These are phyloP conservation scores for Cartodere bifasciata DNA, from an alignment of 2,888 invertebrate genomes.

Conservation along the genomic window DNA sequence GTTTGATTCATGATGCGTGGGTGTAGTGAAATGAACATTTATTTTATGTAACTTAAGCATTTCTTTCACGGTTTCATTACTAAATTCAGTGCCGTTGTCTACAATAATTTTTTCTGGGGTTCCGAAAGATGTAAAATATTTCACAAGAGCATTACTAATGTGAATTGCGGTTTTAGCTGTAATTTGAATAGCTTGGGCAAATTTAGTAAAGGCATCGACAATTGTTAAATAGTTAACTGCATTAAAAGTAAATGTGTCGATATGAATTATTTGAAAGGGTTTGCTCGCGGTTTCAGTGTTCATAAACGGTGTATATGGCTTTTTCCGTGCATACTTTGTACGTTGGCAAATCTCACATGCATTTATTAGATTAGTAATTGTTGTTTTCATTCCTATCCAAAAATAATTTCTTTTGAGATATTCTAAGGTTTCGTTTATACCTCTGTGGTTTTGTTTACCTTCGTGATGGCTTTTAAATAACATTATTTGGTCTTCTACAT, in stretches of 20 bases:
- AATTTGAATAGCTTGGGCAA: slow-evolving; percentile 10
- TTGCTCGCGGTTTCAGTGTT: slow-evolving; percentile 9
- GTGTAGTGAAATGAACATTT: slow-evolving; percentile 5
- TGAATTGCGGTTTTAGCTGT: slow-evolving; percentile 6
- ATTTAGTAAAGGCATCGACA: slow-evolving; percentile 12
- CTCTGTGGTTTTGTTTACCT: slow-evolving; percentile 7
- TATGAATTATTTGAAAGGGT: slow-evolving; percentile 11
- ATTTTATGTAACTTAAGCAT: slow-evolving; percentile 1
- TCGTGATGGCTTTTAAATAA: slow-evolving; percentile 8
- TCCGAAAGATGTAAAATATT: slow-evolving; percentile 11
- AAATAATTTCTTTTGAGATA: slow-evolving; percentile 8
- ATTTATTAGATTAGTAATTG: slow-evolving; percentile 2
- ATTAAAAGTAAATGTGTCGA: slow-evolving; percentile 10
- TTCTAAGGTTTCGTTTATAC: slow-evolving; percentile 6
- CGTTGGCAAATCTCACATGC: slow-evolving; percentile 7
- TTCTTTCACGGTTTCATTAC: slow-evolving; percentile 3
- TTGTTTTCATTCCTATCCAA: slow-evolving; percentile 8
- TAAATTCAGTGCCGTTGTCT: slow-evolving; percentile 13
- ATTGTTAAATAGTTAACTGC: slow-evolving; percentile 10
- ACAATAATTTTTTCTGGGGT: slow-evolving; percentile 10
- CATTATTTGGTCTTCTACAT: slow-evolving; percentile 6
- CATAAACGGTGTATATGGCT: slow-evolving; percentile 5
- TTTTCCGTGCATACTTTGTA: slow-evolving; percentile 8
- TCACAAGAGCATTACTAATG: slow-evolving; percentile 7
- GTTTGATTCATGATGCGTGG: slow-evolving; percentile 5